Base-by-base conservation (phyloP, 2,888 invertebrate genomes). In the Drepana falcataria region DNA sequence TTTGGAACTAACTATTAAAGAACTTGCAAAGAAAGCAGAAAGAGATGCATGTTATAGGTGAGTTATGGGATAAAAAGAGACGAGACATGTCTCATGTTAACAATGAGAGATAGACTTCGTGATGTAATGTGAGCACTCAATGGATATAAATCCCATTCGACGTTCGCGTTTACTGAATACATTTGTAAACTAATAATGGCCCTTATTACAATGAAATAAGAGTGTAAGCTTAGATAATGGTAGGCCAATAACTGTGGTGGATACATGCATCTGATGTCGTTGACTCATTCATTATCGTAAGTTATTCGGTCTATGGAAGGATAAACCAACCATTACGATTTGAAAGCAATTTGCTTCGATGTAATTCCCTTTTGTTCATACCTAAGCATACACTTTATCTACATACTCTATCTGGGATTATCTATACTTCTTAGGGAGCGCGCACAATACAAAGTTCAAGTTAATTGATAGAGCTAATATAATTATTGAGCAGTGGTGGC, bases 61-160 rank as follows among this genome's bases (percentile, higher is more conserved):
- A 51, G 44, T 55, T 6, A 35, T 49, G 51, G 51, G 61, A 53
- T 47, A 54, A 60, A 74, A 62, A 66, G 60, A 59, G 75, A 73
- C 58, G 55, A 56, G 60, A 53, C 58, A 68, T 63, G 72, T 77
- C 73, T 77, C 77, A 71, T 83, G 77, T 81, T 83, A 81, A 83
- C 83, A 85, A 81, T 83, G 78, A 83, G 76, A 76, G 75, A 81
- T 79, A 79, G 73, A 74, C 75, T 77, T 78, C 82, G 78, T 79
- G 81, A 76, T 74, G 78, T 81, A 81, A 84, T 81, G 77, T 83
- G 83, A 82, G 74, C 77, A 79, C 74, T 84, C 77, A 84, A 85
- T 85, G 78, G 79, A 75, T 73, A 71, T 65, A 64, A 68, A 70
- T 65, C 67, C 73, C 74, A 67, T 59, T 58, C 66, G 65, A 55